phyloP scores from a whole-genome alignment of 2,888 invertebrate species.

The Coronaproctus castanopsis region DNA sequence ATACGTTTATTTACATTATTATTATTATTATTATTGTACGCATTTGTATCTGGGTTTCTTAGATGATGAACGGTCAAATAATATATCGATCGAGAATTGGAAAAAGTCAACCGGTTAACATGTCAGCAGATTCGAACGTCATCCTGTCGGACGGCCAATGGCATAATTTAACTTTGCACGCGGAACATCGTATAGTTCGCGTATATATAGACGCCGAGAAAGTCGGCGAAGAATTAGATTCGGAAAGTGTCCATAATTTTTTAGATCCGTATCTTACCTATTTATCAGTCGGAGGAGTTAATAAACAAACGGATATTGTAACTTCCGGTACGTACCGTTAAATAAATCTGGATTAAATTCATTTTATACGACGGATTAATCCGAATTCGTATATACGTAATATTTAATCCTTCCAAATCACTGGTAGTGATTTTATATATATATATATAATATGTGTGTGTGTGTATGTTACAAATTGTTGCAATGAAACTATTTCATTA shows the following conservation, averaged over 20 bases:
- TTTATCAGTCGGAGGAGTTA: conserved; percentile 58
- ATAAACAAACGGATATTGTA: conserved; percentile 33
- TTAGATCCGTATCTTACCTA: conserved; percentile 71
- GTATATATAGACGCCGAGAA: conserved; percentile 47
- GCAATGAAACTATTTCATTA: no score
- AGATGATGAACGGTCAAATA: conserved; percentile 50
- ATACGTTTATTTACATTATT: no score
- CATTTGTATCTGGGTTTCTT: no score
- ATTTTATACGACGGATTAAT: no score
- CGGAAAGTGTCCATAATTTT: conserved; percentile 74
- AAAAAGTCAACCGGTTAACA: conserved; percentile 43
- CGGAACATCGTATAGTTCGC: conserved; percentile 42
- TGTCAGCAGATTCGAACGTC: conserved; percentile 42
- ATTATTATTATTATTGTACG: no score
- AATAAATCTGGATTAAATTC: neutral
- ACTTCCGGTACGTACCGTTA: conserved; percentile 18
- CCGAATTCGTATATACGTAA: no score
- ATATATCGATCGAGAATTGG: conserved; percentile 61
- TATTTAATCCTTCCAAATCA: no score
- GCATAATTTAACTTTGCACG: conserved; percentile 66
- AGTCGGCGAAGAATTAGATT: conserved; percentile 66
- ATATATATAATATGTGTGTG: no score
- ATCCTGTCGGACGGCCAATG: conserved; percentile 58
- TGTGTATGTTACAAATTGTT: no score
- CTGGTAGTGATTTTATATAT: no score